These are phyloP conservation scores for Euclidia mi DNA, from an alignment of 2,888 invertebrate genomes.

Conservation along the genomic window DNA sequence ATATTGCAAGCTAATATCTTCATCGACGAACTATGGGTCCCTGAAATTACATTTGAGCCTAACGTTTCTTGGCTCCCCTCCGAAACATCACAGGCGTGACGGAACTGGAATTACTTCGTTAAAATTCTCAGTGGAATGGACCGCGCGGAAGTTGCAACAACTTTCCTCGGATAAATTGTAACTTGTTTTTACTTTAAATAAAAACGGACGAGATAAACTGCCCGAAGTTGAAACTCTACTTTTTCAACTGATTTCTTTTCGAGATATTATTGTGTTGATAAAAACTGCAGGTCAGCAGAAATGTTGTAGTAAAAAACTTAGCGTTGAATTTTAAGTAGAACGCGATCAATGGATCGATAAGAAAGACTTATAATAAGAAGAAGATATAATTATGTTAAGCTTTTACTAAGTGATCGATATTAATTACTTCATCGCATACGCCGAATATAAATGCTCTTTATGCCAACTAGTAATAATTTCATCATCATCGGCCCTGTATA, in stretches of 20 bases:
- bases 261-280: neutral
- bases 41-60: slow-evolving; percentile 13
- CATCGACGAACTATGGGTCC: slow-evolving; percentile 1
- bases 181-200: slow-evolving; percentile 25
- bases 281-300: neutral
- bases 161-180: slow-evolving; percentile 24
- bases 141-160: slow-evolving; percentile 14
- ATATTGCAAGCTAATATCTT: slow-evolving; percentile 9
- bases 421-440: too few relatives aligned
- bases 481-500: too few relatives aligned
- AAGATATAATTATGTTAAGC: too few relatives aligned
- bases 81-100: slow-evolving; percentile 7
- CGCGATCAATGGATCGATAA: neutral
- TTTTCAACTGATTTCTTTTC: slow-evolving; percentile 8
- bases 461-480: too few relatives aligned
- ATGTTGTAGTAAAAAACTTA: too few relatives aligned
- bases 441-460: too few relatives aligned
- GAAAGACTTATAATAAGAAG: too few relatives aligned
- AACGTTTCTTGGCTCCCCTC: slow-evolving; percentile 6
- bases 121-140: slow-evolving; percentile 16
- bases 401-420: too few relatives aligned
- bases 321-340: neutral
- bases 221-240: slow-evolving; percentile 23
- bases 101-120: slow-evolving; percentile 22
- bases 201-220: slow-evolving; percentile 18